Evolutionary conservation across 2,113 vertebrate genomes (phyloP).

Genomic region (Syngnathus scovelli): DNA sequence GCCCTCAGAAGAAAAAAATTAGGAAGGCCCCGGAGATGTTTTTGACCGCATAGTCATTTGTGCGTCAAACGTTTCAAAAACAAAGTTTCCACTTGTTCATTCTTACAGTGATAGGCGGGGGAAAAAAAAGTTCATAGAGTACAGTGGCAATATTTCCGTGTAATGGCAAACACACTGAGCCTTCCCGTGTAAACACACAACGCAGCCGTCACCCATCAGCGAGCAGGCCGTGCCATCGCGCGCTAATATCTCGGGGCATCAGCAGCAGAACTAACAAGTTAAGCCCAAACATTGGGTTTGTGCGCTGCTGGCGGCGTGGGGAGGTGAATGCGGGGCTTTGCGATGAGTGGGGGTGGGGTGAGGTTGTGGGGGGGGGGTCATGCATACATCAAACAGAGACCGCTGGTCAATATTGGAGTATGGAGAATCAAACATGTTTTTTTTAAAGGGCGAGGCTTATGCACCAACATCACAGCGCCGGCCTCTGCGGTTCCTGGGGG

Average conservation of each 20-base stretch:
- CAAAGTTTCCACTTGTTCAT: neutral
- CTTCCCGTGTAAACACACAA: conserved; percentile 20
- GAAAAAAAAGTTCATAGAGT: neutral
- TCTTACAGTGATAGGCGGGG: neutral
- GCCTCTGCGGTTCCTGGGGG: conserved; percentile 57
- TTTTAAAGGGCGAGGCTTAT: conserved; percentile 77
- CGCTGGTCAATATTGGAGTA: conserved; percentile 90
- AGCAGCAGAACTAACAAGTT: conserved; percentile 96
- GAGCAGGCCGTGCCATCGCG: conserved; percentile 81
- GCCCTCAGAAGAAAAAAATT: neutral
- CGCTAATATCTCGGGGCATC: conserved; percentile 89
- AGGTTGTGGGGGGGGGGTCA: conserved; percentile 43
- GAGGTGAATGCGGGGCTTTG: conserved; percentile 34
- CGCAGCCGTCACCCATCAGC: conserved; percentile 30
- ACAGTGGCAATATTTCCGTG: conserved; percentile 3
- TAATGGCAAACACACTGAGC: conserved; percentile 5
- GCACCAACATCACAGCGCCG: conserved; percentile 74
- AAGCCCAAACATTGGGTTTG: conserved; percentile 91
- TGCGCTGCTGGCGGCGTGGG: conserved; percentile 57
- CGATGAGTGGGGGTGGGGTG: conserved; percentile 32
- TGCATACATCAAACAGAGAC: conserved; percentile 90
- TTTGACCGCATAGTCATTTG: neutral
- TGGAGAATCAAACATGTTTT: conserved; percentile 83
- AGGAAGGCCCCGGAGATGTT: neutral
- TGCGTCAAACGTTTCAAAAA: neutral